A percentile compares a stretch with the other conserved stretches of the same genome.
These are phyloP conservation scores for Byasa hedistus DNA, from an alignment of 2,888 invertebrate genomes.

Conservation along the genomic window DNA sequence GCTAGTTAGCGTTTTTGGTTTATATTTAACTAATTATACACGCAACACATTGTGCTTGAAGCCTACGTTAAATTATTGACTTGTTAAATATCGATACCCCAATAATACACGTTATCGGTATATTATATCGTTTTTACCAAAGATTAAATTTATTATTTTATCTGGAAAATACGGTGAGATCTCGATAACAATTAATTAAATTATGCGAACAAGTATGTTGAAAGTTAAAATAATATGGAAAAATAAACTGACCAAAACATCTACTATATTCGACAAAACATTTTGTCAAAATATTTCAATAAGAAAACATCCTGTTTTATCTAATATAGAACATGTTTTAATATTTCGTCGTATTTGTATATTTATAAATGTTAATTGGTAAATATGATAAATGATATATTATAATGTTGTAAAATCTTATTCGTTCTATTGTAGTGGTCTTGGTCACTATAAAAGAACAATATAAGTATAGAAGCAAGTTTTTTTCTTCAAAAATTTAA, in stretches of 20 bases:
- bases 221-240: conserved; percentile 5
- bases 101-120: no score
- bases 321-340: conserved; percentile 7
- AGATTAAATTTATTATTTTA: conserved; percentile 15
- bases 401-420: conserved; percentile 14
- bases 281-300: neutral
- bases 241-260: conserved; percentile 15
- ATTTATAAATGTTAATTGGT: conserved; percentile 28
- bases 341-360: conserved; percentile 15
- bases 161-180: neutral
- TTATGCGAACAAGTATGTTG: conserved; percentile 10
- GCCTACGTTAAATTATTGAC: no score
- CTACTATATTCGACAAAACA: conserved; percentile 1
- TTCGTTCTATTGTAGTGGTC: neutral
- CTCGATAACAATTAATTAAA: neutral
- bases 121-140: conserved; percentile 12
- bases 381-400: conserved; percentile 19
- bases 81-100: no score
- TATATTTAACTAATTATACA: no score
- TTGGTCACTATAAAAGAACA: no score
- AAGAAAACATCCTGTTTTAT: conserved; percentile 8
- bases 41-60: no score
- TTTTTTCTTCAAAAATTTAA: neutral
- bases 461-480: neutral
- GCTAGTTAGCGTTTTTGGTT: no score